Evolutionary conservation across 2,888 invertebrate genomes (phyloP).

Genomic region (Lithophane leautieri): DNA sequence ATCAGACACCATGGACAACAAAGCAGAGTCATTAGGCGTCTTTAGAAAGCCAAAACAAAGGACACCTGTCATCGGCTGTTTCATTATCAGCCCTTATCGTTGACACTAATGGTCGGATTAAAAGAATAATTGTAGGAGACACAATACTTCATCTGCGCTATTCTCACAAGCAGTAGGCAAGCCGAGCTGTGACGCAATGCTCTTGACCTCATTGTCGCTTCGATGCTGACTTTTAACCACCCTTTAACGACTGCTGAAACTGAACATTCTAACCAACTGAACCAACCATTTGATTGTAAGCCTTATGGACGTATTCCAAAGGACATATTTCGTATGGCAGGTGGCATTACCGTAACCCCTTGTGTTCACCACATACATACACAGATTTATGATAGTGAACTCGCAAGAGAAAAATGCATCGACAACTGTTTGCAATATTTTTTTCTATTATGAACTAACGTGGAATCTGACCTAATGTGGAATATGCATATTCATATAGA

Average conservation of each 20-base stretch:
- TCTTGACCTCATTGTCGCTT: constrained; percentile 38
- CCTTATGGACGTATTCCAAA: rapidly evolving
- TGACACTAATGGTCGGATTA: constrained; percentile 6
- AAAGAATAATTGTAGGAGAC: not conserved
- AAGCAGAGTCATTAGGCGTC: constrained; percentile 8
- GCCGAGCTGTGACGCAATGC: constrained; percentile 7
- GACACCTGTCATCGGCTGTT: not conserved
- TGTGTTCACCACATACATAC: not conserved
- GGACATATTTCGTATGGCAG: constrained; percentile 1
- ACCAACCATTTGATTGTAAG: not conserved
- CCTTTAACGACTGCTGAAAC: not conserved
- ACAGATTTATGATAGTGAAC: constrained; percentile 21
- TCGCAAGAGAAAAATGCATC: not conserved
- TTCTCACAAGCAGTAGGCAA: not conserved
- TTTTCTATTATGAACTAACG: not conserved
- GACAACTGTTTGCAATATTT: not conserved
- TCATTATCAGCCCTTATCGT: constrained; percentile 12
- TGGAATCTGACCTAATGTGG: not conserved
- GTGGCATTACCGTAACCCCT: constrained; percentile 1
- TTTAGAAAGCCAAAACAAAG: constrained; percentile 22
- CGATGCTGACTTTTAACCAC: constrained; percentile 26
- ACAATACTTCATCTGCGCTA: constrained; percentile 8
- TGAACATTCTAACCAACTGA: constrained; percentile 3
- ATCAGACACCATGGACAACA: not conserved
- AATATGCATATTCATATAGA: not conserved